phyloP scores from a whole-genome alignment of 2,797 vertebrate genomes.

The Leptodactylus fallax region DNA sequence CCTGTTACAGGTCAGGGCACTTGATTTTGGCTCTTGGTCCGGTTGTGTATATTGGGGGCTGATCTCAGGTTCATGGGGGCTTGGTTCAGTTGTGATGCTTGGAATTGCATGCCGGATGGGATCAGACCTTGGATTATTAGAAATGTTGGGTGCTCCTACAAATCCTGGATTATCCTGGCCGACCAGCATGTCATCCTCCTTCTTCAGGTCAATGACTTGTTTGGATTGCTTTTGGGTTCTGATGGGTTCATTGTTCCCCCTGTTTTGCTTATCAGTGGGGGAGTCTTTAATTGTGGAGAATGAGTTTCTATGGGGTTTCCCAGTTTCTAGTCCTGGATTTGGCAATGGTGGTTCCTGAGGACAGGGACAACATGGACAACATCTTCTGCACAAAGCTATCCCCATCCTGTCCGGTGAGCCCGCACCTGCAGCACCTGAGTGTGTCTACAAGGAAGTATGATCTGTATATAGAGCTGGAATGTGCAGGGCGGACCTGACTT shows the following conservation, averaged over 20 bases:
- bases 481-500: neutral
- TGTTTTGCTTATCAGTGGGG: neutral
- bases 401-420: conserved; percentile 32
- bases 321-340: no score
- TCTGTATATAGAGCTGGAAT: neutral
- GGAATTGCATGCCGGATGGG: neutral
- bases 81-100: neutral
- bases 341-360: neutral
- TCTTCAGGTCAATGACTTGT: neutral
- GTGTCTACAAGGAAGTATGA: conserved; percentile 14
- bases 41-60: neutral
- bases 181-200: neutral
- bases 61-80: neutral
- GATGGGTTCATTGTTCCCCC: neutral
- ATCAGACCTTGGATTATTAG: neutral
- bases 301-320: neutral
- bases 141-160: no score
- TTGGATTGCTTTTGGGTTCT: neutral
- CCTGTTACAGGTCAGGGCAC: neutral
- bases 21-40: neutral
- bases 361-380: neutral
- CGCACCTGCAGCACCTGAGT: neutral
- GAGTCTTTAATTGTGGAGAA: neutral
- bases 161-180: conserved; percentile 1
- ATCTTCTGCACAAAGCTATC: neutral